A percentile compares a stretch with the other conserved stretches of the same genome.
Evolutionary conservation across 2,888 invertebrate species (phyloP).

Genomic region (Drosophila pegasa): DNA sequence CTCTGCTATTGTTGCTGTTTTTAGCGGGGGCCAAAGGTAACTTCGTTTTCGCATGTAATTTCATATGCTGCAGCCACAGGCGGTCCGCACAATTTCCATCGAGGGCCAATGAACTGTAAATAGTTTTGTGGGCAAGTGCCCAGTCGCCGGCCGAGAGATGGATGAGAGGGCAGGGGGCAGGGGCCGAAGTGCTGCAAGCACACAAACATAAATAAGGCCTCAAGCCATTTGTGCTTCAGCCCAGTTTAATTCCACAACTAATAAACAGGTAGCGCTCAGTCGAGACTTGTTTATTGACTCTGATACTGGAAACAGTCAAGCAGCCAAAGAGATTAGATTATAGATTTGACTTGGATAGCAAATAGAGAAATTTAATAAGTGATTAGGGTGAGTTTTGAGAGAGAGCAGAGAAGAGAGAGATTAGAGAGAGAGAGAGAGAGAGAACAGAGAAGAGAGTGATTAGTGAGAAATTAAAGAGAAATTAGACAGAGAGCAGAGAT

Average conservation of each 20-base stretch:
- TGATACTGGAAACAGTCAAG: not conserved
- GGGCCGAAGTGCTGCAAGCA: not conserved
- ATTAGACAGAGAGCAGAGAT: too few relatives aligned
- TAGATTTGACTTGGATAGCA: not conserved
- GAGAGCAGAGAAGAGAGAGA: too few relatives aligned
- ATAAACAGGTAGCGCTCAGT: constrained; percentile 8
- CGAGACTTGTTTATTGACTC: not conserved
- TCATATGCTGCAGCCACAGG: constrained; percentile 73
- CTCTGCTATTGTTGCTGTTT: constrained; percentile 30
- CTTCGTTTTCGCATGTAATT: constrained; percentile 52
- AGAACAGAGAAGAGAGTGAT: too few relatives aligned
- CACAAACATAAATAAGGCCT: constrained; percentile 1
- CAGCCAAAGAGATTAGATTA: not conserved
- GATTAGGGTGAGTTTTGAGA: too few relatives aligned
- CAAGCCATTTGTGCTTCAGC: constrained; percentile 10
- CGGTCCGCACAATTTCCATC: constrained; percentile 38
- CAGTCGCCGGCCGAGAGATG: constrained; percentile 8
- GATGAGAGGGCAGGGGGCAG: not conserved
- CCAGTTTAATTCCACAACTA: not conserved
- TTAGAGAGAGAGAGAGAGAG: too few relatives aligned
- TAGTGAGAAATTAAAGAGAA: too few relatives aligned
- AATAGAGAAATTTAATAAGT: too few relatives aligned
- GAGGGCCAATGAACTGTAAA: constrained; percentile 61
- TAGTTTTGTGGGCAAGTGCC: constrained; percentile 62
- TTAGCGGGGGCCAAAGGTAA: constrained; percentile 25